phyloP scores from a whole-genome alignment of 35 echinoderm and acorn worm genomes.

The Amphiura filiformis region DNA sequence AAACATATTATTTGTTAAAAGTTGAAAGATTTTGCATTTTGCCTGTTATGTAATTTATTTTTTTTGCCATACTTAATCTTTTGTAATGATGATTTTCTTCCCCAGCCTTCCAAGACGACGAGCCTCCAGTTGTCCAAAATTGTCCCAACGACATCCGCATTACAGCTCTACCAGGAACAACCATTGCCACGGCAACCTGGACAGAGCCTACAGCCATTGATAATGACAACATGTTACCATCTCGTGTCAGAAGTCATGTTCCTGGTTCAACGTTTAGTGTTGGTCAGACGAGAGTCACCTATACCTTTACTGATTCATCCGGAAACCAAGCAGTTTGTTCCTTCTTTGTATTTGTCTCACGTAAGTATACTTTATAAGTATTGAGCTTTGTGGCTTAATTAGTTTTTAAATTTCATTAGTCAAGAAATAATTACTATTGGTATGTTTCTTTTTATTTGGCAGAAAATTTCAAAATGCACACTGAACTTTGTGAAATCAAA shows the following conservation, averaged over 20 bases:
- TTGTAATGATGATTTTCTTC: too few species aligned
- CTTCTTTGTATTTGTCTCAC: background rate
- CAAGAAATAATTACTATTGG: too few species aligned
- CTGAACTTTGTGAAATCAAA: background rate
- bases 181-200: constrained; percentile 2
- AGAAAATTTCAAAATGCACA: background rate
- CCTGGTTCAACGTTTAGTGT: too few species aligned
- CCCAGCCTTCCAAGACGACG: background rate
- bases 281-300: too few species aligned
- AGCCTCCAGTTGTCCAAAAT: background rate
- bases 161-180: background rate
- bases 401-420: too few species aligned
- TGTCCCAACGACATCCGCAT: constrained; percentile 28
- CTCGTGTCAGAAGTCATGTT: too few species aligned
- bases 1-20: too few species aligned
- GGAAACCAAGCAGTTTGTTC: background rate
- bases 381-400: background rate
- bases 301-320: background rate
- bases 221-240: too few species aligned
- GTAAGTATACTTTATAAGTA: background rate
- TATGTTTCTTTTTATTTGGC: background rate
- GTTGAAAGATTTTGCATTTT: too few species aligned
- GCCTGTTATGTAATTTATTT: too few species aligned
- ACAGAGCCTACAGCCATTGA: constrained; percentile 39
- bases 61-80: too few species aligned